Base-by-base conservation (phyloP, 1,140 invertebrate species). In the Panulirus ornatus region DNA sequence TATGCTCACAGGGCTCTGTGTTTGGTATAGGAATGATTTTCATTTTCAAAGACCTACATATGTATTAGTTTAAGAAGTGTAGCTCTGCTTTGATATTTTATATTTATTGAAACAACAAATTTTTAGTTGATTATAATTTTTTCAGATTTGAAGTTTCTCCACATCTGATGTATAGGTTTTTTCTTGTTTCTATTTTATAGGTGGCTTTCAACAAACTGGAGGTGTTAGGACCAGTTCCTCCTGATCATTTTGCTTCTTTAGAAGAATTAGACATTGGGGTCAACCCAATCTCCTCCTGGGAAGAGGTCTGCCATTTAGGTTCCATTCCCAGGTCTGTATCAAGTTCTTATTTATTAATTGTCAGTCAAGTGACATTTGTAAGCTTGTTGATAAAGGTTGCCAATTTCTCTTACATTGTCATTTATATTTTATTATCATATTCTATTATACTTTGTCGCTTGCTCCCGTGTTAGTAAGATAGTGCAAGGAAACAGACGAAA, bases 231-330 rank as follows among this genome's bases (percentile, higher is more conserved):
- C 58, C 78, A 40, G 38, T 88, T 83, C 87, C 87, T n/a, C 3
- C 27, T 44, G 87, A 34, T 38, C 19, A 47, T 11, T 81, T 88
- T 34, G 30, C 30, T 38, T 73, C n/a, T 38, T 22, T 88, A 16
- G 78, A 88, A 82, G 87, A 88, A 51, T 22, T 88, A 44, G 87
- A 88, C 42, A 73, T 88, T 40, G 79, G 87, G 8, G 63, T 47
- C 19, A 88, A 88, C 40, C 87, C 87, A 27, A 66, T 88, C 27
- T 27, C 63, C 6, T 79, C 76, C 0, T 88, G 87, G 87, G 44
- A 81, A 73, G 63, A 88, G 22, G n/a, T 88, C 34, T 54, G 44
- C 34, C 78, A 82, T 51, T 51, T 88, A 8, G 87, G 87, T 16
- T 38, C 79, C 8, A 38, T 88, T 27, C 87, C 87, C 34, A 88